Evolutionary conservation across 2,888 invertebrate genomes (phyloP).

Genomic region (Protonemura montana): DNA sequence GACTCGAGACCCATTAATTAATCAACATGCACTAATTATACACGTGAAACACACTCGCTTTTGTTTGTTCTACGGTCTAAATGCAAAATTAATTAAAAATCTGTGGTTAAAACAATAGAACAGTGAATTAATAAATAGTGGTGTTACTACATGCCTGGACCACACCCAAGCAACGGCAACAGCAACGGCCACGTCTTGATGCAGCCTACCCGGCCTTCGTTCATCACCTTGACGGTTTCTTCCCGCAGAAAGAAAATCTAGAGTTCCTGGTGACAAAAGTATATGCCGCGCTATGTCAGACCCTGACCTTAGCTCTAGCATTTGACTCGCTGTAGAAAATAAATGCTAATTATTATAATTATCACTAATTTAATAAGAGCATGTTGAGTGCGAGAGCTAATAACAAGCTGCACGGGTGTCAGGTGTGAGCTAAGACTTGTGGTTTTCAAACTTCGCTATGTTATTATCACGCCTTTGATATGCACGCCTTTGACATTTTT

Average conservation of each 20-base stretch:
- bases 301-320: constrained; percentile 32
- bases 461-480: background rate
- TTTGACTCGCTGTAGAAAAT: background rate
- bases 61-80: background rate
- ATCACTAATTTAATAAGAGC: constrained; percentile 24
- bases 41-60: background rate
- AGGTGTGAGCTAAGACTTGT: background rate
- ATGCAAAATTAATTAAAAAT: constrained; percentile 12
- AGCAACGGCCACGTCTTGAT: background rate
- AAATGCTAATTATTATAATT: constrained; percentile 19
- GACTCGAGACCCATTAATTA: background rate
- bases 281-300: background rate
- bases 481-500: background rate
- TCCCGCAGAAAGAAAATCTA: constrained; percentile 8
- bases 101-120: background rate
- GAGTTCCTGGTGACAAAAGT: constrained; percentile 40
- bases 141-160: background rate
- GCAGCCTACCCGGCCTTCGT: background rate
- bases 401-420: background rate
- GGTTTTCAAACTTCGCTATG: background rate
- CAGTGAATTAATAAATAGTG: background rate
- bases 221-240: constrained; percentile 7
- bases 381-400: background rate
- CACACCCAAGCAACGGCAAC: background rate
- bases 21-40: background rate